These are phyloP conservation scores for Periphyllus acericola DNA, from an alignment of 2,888 invertebrate species.

Conservation along the genomic window DNA sequence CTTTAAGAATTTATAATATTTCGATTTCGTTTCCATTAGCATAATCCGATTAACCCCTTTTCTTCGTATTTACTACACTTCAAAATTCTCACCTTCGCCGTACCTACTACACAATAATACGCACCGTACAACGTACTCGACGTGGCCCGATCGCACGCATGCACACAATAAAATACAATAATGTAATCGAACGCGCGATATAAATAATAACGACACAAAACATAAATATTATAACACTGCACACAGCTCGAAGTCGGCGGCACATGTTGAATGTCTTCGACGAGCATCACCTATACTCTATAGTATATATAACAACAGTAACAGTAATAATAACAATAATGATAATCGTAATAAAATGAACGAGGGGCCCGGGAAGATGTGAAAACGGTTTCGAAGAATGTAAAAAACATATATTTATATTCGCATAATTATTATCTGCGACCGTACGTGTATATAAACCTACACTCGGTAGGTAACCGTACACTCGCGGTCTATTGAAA, in stretches of 20 bases:
- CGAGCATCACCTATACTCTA: background rate
- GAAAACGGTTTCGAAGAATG: background rate
- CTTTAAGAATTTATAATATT: background rate
- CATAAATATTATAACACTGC: background rate
- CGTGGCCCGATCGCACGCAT: constrained; percentile 1
- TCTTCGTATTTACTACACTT: constrained; percentile 7
- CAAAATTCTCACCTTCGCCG: constrained; percentile 30
- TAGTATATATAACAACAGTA: background rate
- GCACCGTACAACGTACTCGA: background rate
- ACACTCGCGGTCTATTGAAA: constrained; percentile 27
- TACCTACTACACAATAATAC: too few species aligned
- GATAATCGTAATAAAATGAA: background rate
- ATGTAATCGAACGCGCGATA: constrained; percentile 6
- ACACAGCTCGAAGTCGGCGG: background rate
- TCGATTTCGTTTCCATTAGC: constrained; percentile 34
- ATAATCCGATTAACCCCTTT: constrained; percentile 39
- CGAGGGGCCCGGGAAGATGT: background rate
- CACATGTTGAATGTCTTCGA: constrained; percentile 7
- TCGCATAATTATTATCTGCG: background rate
- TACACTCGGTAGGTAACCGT: too few species aligned
- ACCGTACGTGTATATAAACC: background rate
- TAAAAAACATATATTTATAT: background rate
- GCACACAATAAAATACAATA: background rate
- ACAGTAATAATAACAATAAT: background rate
- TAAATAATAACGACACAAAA: constrained; percentile 43